These are phyloP conservation scores for Rhinogobio ventralis DNA, from an alignment of 2,797 vertebrate genomes.

Conservation along the genomic window DNA sequence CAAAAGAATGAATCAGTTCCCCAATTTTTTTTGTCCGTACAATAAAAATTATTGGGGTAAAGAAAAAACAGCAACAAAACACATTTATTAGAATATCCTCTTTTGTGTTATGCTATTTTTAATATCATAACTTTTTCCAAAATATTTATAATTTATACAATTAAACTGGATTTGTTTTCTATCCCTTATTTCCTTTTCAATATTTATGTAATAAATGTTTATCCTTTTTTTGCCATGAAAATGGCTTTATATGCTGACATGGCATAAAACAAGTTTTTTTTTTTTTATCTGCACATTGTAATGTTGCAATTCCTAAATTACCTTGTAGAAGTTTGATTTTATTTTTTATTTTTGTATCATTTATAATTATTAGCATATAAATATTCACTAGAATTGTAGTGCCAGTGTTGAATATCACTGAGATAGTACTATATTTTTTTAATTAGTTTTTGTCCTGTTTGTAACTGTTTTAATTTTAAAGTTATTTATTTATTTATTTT, in stretches of 20 bases:
- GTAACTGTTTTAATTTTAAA: not conserved
- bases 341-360: not conserved
- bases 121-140: not conserved
- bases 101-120: not conserved
- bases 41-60: not conserved
- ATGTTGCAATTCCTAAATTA: not conserved
- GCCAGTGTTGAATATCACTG: not conserved
- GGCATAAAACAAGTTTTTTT: no score
- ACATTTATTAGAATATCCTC: not conserved
- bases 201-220: not conserved
- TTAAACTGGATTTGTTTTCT: not conserved
- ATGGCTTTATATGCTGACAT: not conserved
- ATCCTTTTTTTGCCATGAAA: not conserved
- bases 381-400: not conserved
- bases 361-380: not conserved
- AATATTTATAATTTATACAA: no score
- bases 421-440: no score
- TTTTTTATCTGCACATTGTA: not conserved
- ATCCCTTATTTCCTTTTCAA: not conserved
- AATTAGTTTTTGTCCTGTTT: not conserved
- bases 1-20: not conserved
- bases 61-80: not conserved
- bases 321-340: not conserved
- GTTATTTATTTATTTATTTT: not conserved
- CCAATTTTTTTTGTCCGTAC: no score